phyloP scores from a whole-genome alignment of 2,113 vertebrate genomes.

The Suncus etruscus region DNA sequence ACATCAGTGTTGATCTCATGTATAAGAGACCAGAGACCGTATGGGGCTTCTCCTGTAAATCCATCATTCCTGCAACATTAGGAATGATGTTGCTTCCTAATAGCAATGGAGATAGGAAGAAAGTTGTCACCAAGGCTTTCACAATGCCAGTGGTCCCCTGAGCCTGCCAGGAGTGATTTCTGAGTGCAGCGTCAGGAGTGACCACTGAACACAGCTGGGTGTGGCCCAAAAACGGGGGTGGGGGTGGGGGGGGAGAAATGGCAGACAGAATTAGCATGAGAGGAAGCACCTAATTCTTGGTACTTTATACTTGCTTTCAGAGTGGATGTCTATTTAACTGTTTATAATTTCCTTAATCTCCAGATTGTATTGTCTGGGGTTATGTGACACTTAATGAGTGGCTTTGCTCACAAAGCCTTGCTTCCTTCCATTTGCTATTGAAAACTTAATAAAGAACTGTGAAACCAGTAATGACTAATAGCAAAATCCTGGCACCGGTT shows the following conservation, averaged over 20 bases:
- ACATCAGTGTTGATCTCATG: constrained; percentile 14
- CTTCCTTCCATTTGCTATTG: constrained; percentile 66
- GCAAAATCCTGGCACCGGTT: constrained; percentile 9
- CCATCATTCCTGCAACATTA: constrained; percentile 12
- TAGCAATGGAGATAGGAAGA: not conserved
- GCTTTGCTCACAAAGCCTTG: constrained; percentile 66
- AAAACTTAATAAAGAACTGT: constrained; percentile 46
- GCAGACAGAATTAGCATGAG: constrained; percentile 21
- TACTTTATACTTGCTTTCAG: constrained; percentile 47
- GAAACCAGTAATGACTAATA: constrained; percentile 52
- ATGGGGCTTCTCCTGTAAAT: constrained; percentile 25
- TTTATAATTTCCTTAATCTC: constrained; percentile 68
- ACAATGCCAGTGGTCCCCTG: not conserved
- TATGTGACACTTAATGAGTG: constrained; percentile 53
- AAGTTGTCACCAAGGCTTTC: constrained; percentile 15
- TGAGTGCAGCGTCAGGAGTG: no score
- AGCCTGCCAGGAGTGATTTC: no score
- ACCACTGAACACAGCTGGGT: no score
- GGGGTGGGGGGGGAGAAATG: no score
- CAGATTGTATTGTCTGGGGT: constrained; percentile 47
- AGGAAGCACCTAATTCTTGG: constrained; percentile 45
- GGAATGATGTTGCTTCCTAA: no score
- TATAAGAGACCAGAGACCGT: constrained; percentile 12
- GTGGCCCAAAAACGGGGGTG: no score
- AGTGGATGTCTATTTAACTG: constrained; percentile 54